Evolutionary conservation across 2,113 vertebrate species (phyloP).

Genomic region (Coracopsis vasa): DNA sequence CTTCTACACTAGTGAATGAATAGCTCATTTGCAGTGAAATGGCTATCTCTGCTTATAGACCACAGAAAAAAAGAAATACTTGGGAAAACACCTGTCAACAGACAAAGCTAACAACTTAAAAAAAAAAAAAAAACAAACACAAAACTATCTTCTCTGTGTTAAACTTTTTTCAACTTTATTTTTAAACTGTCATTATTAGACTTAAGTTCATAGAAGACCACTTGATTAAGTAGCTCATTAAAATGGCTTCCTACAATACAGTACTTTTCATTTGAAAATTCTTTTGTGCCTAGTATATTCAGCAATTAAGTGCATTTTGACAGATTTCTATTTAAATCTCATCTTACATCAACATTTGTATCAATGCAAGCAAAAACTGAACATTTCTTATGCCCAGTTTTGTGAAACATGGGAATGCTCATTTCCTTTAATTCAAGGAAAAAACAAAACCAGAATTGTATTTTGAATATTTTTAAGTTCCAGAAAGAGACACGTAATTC

Average conservation of each 20-base stretch:
- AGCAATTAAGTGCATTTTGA: not conserved
- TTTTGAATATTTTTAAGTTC: not conserved
- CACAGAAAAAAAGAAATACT: not conserved
- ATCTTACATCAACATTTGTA: not conserved
- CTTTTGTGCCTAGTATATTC: not conserved
- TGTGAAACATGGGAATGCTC: not conserved
- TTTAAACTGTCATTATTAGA: not conserved
- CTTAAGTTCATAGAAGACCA: not conserved
- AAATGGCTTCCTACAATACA: not conserved
- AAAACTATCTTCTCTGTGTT: too few relatives aligned
- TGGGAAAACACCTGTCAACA: not conserved
- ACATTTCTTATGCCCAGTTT: not conserved
- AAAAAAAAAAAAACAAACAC: too few relatives aligned
- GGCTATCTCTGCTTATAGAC: not conserved
- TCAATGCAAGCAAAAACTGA: not conserved
- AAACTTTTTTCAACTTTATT: not conserved
- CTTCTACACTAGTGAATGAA: not conserved
- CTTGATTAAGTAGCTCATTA: not conserved
- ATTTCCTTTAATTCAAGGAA: not conserved
- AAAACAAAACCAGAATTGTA: not conserved
- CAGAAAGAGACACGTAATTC: not conserved
- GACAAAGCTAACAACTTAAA: not conserved
- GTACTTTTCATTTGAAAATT: not conserved
- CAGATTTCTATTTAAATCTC: not conserved
- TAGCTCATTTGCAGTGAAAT: not conserved